Conservation (phyloP, 2,113 vertebrate species). For the Proterorhinus semilunaris region DNA sequence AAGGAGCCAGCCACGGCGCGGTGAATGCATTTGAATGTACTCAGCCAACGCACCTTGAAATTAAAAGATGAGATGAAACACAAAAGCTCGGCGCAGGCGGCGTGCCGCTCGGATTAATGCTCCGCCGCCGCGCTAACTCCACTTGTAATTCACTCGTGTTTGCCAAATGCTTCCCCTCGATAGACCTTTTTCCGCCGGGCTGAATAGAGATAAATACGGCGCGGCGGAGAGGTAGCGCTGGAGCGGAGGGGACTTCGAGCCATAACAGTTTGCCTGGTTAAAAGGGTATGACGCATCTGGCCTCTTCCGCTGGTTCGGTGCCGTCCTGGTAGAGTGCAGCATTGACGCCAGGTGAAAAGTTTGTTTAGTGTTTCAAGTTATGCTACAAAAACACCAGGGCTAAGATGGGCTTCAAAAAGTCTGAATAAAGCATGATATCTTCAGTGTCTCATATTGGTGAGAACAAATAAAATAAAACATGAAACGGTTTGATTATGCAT, state of each 20-base stretch:
- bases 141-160: slow-evolving; percentile 56
- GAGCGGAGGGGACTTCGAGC: slow-evolving; percentile 28
- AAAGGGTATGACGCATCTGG: slow-evolving; percentile 15
- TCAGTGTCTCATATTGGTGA: too few relatives aligned
- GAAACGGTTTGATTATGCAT: too few relatives aligned
- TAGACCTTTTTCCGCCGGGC: slow-evolving; percentile 48
- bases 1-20: slow-evolving; percentile 41
- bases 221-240: slow-evolving; percentile 19
- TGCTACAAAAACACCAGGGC: too few relatives aligned
- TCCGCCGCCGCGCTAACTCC: slow-evolving; percentile 50
- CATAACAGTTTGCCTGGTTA: slow-evolving; percentile 18
- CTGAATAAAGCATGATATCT: too few relatives aligned
- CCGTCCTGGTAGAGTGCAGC: too few relatives aligned
- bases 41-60: slow-evolving; percentile 63
- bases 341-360: neutral
- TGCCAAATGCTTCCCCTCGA: slow-evolving; percentile 53
- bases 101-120: slow-evolving; percentile 58
- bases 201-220: slow-evolving; percentile 51
- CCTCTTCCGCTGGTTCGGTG: too few relatives aligned
- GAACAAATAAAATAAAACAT: too few relatives aligned
- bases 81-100: slow-evolving; percentile 49
- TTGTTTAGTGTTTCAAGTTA: too few relatives aligned
- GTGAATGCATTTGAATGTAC: slow-evolving; percentile 51
- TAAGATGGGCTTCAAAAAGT: too few relatives aligned
- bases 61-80: slow-evolving; percentile 69